Percentiles rank a stretch among this genome's conserved stretches.
phyloP scores from a whole-genome alignment of 2,888 invertebrate species.

The Cheiracanthium punctorium region DNA sequence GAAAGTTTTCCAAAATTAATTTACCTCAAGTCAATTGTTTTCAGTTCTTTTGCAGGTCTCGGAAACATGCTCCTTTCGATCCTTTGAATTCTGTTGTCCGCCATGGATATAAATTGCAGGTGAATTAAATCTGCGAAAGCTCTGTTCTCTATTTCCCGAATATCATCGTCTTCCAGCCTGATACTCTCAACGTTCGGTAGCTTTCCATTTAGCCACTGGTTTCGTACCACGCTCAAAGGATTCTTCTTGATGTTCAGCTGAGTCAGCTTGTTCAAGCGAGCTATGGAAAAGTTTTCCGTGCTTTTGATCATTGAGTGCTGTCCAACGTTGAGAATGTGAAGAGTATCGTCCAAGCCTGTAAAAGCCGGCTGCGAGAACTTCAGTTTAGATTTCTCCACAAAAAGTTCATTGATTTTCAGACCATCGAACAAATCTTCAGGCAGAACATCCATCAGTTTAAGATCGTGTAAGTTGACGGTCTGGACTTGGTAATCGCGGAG shows the following conservation, averaged over 20 bases:
- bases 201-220: constrained; percentile 51
- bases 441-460: constrained; percentile 20
- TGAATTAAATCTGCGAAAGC: constrained; percentile 43
- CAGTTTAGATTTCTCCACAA: constrained; percentile 28
- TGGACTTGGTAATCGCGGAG: constrained; percentile 48
- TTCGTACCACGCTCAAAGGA: constrained; percentile 29
- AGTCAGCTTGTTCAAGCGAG: constrained; percentile 35
- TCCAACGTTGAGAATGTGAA: constrained; percentile 41
- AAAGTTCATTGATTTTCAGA: constrained; percentile 39
- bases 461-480: constrained; percentile 43
- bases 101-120: constrained; percentile 48
- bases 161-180: constrained; percentile 52
- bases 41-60: constrained; percentile 39
- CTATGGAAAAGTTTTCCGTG: constrained; percentile 23
- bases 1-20: too few relatives aligned
- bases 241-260: constrained; percentile 38
- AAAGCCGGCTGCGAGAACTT: constrained; percentile 44
- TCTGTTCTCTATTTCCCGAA: constrained; percentile 37
- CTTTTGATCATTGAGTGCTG: constrained; percentile 40
- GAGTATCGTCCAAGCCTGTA: constrained; percentile 32
- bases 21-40: constrained; percentile 51
- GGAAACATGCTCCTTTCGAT: constrained; percentile 58
- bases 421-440: constrained; percentile 43
- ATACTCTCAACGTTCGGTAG: constrained; percentile 22
- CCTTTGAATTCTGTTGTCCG: constrained; percentile 41